Evolutionary conservation across 2,888 invertebrate species (phyloP).

Genomic region (Euplagia quadripunctaria): DNA sequence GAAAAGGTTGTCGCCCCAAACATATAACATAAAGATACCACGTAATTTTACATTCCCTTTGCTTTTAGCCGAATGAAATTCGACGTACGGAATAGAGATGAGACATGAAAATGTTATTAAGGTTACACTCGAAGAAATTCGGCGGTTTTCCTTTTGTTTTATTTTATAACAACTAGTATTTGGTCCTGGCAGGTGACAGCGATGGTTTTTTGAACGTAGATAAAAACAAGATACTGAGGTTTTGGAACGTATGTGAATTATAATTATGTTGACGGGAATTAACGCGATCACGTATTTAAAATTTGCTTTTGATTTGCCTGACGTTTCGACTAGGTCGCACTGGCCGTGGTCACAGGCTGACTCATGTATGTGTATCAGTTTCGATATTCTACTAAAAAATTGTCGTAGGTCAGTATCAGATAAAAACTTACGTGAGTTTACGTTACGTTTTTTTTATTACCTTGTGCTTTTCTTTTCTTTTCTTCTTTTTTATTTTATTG

Average conservation of each 20-base stretch:
- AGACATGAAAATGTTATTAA: conserved; percentile 56
- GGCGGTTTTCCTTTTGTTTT: conserved; percentile 29
- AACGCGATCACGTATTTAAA: background rate
- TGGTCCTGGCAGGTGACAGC: conserved; percentile 1
- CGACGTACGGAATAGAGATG: conserved; percentile 44
- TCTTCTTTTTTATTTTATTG: background rate
- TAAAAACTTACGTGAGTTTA: background rate
- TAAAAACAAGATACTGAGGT: background rate
- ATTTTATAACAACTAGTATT: conserved; percentile 21
- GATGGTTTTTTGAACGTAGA: conserved; percentile 7
- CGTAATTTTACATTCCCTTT: conserved; percentile 51
- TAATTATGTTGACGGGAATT: no score
- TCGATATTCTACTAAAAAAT: no score
- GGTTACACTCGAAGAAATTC: conserved; percentile 30
- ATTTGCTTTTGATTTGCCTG: no score
- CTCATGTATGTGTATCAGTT: no score
- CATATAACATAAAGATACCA: conserved; percentile 44
- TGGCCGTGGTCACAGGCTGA: no score
- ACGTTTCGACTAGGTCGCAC: no score
- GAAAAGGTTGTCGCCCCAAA: conserved; percentile 38
- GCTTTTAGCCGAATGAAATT: conserved; percentile 62
- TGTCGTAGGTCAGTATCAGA: background rate
- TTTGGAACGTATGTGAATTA: background rate
- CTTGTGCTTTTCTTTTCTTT: background rate
- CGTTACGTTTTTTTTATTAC: no score